Percentiles rank a stretch among this genome's conserved stretches.
Evolutionary conservation across 2,888 invertebrate species (phyloP).

Genomic region (Nymphalis urticae): DNA sequence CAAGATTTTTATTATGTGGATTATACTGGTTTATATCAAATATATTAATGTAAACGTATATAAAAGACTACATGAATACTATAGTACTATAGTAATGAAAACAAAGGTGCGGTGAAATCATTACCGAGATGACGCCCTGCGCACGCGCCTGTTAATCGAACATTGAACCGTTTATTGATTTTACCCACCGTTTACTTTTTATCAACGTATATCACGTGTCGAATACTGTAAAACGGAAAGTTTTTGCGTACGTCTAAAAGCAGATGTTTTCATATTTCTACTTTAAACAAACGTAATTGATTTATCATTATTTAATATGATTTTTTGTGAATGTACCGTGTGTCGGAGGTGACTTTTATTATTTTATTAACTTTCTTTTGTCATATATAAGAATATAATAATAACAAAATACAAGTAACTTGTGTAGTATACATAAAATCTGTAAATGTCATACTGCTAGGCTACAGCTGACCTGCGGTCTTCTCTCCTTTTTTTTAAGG

Average conservation of each 20-base stretch:
- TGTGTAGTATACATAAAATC: no score
- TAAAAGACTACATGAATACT: background rate
- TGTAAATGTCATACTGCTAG: no score
- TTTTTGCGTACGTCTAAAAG: background rate
- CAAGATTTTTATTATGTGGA: no score
- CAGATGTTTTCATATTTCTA: background rate
- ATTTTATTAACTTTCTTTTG: no score
- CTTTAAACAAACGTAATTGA: no score
- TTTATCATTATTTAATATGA: no score
- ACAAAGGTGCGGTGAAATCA: conserved; percentile 50
- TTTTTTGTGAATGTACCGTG: no score
- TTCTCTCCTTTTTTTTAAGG: no score
- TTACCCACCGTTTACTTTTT: conserved; percentile 1
- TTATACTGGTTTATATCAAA: background rate
- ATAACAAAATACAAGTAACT: no score
- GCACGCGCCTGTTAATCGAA: conserved; percentile 31
- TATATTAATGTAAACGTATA: background rate
- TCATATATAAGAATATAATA: no score
- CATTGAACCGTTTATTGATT: conserved; percentile 14
- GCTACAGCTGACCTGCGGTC: no score
- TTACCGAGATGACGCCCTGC: conserved; percentile 47
- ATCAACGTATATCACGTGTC: background rate
- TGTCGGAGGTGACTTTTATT: no score
- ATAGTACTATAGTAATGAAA: conserved; percentile 1
- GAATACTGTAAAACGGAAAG: background rate